These are phyloP conservation scores for Sebastes minor DNA, from an alignment of 2,797 vertebrate genomes.

Conservation along the genomic window DNA sequence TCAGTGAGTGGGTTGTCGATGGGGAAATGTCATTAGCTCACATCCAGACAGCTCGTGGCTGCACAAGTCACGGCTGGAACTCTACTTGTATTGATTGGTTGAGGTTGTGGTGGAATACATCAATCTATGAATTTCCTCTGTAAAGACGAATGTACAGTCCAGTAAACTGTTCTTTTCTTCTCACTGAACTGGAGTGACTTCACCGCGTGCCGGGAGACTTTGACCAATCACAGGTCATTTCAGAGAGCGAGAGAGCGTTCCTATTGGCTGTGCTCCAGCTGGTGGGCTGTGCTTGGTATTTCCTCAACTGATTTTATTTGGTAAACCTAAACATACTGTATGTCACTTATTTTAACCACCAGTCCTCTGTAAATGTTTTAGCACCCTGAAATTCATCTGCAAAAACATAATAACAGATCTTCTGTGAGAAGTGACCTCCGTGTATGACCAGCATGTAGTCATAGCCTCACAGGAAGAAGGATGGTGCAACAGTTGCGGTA, in stretches of 20 bases:
- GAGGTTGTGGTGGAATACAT: neutral
- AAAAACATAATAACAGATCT: too few species aligned
- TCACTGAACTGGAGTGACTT: neutral
- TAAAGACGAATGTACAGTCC: neutral
- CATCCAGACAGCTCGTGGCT: constrained; percentile 36
- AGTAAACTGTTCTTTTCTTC: neutral
- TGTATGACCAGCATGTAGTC: neutral
- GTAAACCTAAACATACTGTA: too few species aligned
- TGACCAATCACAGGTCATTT: too few species aligned
- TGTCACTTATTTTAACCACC: too few species aligned
- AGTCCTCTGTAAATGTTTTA: too few species aligned
- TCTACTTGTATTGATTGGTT: neutral
- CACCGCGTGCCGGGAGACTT: too few species aligned
- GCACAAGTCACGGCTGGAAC: neutral
- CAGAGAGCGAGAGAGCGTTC: too few species aligned
- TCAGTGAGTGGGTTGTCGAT: neutral
- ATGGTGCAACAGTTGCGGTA: neutral
- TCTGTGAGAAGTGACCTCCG: neutral
- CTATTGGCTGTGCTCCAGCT: too few species aligned
- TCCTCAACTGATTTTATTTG: too few species aligned
- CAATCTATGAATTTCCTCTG: neutral
- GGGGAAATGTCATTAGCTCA: neutral
- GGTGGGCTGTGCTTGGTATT: too few species aligned
- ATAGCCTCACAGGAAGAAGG: neutral
- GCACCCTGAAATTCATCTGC: too few species aligned